Percentiles rank a stretch among this genome's conserved stretches.
These are phyloP conservation scores for Euwallacea similis DNA, from an alignment of 1,140 invertebrate genomes.

Conservation along the genomic window DNA sequence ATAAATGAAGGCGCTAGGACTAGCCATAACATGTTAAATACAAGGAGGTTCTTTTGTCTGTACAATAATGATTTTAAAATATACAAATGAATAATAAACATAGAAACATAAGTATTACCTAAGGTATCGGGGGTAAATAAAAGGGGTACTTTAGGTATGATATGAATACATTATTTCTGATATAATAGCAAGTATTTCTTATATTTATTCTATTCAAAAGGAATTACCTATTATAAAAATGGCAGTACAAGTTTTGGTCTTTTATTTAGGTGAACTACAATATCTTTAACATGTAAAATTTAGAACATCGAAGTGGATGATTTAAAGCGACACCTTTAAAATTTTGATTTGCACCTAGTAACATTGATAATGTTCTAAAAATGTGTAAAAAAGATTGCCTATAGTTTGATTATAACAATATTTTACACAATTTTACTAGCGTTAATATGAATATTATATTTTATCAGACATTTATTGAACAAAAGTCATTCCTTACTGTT, in stretches of 20 bases:
- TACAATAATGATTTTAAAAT: constrained; percentile 48
- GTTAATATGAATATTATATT: constrained; percentile 1
- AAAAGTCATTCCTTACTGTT: constrained; percentile 5
- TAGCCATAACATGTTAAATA: constrained; percentile 48
- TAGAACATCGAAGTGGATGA: constrained; percentile 28
- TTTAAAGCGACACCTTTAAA: constrained; percentile 27
- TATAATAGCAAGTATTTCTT: constrained; percentile 42
- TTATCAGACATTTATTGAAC: not conserved
- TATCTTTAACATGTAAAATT: constrained; percentile 30
- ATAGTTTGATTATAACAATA: constrained; percentile 29
- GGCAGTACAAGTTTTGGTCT: constrained; percentile 49
- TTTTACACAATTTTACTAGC: not conserved
- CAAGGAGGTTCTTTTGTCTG: constrained; percentile 44
- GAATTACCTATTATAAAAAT: constrained; percentile 45
- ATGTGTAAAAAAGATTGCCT: constrained; percentile 32
- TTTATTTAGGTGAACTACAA: constrained; percentile 22
- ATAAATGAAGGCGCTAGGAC: constrained; percentile 47
- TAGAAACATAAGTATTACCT: constrained; percentile 31
- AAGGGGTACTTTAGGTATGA: constrained; percentile 38
- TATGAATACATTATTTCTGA: constrained; percentile 47
- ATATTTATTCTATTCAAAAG: constrained; percentile 27
- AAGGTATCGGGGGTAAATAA: constrained; percentile 32
- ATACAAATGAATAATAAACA: constrained; percentile 34
- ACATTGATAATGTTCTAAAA: constrained; percentile 36
- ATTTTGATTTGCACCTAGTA: constrained; percentile 37